Evolutionary conservation across 2,113 vertebrate genomes (phyloP).

Genomic region (Hippocampus abdominalis): DNA sequence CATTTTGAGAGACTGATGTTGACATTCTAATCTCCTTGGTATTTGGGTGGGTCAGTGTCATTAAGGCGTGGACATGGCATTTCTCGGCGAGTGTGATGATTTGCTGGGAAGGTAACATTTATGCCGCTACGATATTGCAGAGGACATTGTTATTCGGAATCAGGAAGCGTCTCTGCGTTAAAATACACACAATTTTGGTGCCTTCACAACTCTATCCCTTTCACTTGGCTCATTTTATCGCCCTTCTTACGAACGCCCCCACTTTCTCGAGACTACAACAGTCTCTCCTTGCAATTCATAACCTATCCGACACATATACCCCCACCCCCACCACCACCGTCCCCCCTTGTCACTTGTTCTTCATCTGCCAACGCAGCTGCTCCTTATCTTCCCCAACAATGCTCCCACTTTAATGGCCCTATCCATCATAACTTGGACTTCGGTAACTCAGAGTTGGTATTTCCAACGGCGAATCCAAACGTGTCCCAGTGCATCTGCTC

Average conservation of each 20-base stretch:
- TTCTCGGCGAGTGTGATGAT: neutral
- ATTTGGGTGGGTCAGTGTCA: constrained; percentile 5
- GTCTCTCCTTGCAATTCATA: neutral
- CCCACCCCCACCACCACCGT: neutral
- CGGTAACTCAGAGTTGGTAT: neutral
- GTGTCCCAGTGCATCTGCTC: constrained; percentile 7
- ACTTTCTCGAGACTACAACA: neutral
- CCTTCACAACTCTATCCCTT: neutral
- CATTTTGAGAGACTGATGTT: constrained; percentile 10
- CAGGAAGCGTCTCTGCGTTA: too few relatives aligned
- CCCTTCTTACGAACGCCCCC: neutral
- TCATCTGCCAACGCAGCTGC: constrained; percentile 7
- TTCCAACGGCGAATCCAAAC: neutral
- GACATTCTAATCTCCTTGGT: constrained; percentile 15
- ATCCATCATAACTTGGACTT: constrained; percentile 12
- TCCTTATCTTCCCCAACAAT: constrained; percentile 11
- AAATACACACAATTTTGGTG: neutral
- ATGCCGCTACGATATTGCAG: neutral
- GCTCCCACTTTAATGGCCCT: constrained; percentile 4
- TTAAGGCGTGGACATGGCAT: neutral
- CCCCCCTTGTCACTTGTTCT: constrained; percentile 9
- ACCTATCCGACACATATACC: neutral
- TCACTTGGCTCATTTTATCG: neutral
- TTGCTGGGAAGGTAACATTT: neutral
- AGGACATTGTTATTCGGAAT: neutral